Evolutionary conservation across 2,797 vertebrate species (phyloP), one percentile per base, ranked within the genome.

Genomic region (Percopsis omiscomaycus): DNA sequence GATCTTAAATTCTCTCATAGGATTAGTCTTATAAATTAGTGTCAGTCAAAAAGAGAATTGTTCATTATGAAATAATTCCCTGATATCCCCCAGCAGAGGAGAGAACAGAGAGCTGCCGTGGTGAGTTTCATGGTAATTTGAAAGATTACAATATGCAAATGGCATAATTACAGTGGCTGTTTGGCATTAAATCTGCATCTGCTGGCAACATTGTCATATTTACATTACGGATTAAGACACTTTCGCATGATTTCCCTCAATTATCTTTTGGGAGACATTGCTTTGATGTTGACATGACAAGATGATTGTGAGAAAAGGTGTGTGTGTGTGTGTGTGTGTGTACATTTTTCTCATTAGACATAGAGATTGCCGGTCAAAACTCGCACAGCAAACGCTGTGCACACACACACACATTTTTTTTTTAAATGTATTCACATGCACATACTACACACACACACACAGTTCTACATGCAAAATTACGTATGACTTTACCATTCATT

Each of bases 131-230:
- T 88, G 80, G 66, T 91, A 85, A 92, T 90, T 86, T 86, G 77
- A 3, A 37, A 84, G 82, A 89, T 89, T 86, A 88, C 79, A 87
- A 75, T 91, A 91, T 91, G 88, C 85, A 89, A 90, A 92, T 90
- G 80, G 79, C 77, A 81, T 91, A 86, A 90, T 91, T 87, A 90
- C 73, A 69, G 75, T 76, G 71, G 78, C 68, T 66, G 84, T 78
- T 77, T 75, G 79, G 83, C 78, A 82, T 86, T 84, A 84, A 5
- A 89, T 85, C 85, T 80, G 71, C 77, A 46, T 58, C 64, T 66
- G 75, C 74, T 78, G 72, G 77, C 79, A 61, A 52, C 56, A 72
- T 68, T 78, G 71, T 78, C 30, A 29, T 83, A 53, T 90, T 83
- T 88, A 71, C 80, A 46, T 27, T 75, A 14, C 48, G 75, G 78